Evolutionary conservation across 2,888 invertebrate species (phyloP).

Genomic region (Chromoteleia sp.): DNA sequence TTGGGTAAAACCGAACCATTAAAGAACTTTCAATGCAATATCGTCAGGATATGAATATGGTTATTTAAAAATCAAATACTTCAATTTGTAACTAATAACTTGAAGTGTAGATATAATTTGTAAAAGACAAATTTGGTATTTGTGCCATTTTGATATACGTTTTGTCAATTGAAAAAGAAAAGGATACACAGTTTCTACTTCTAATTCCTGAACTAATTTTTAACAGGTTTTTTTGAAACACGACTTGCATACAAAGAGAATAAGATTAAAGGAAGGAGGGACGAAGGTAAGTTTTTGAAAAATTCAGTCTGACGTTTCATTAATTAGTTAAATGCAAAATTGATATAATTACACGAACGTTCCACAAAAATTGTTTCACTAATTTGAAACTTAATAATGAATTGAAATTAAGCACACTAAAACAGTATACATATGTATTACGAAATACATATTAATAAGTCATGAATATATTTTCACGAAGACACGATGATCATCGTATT

Average conservation of each 20-base stretch:
- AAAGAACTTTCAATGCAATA: neutral
- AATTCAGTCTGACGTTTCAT: constrained; percentile 61
- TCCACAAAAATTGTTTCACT: constrained; percentile 60
- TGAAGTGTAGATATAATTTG: too few relatives aligned
- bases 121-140: too few relatives aligned
- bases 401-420: constrained; percentile 55
- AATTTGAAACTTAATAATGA: constrained; percentile 65
- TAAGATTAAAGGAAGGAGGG: neutral
- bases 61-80: too few relatives aligned
- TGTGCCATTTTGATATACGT: too few relatives aligned
- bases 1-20: too few relatives aligned
- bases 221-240: neutral
- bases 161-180: neutral
- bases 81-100: too few relatives aligned
- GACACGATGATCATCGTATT: constrained; percentile 45
- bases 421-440: constrained; percentile 66
- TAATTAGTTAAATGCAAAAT: constrained; percentile 66
- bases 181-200: too few relatives aligned
- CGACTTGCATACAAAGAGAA: neutral
- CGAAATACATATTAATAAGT: constrained; percentile 69
- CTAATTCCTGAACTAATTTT: too few relatives aligned
- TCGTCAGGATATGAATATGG: too few relatives aligned
- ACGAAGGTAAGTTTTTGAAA: constrained; percentile 17
- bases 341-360: constrained; percentile 62
- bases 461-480: constrained; percentile 69